phyloP scores from a whole-genome alignment of 2,888 invertebrate genomes.

The Ischnura elegans region DNA sequence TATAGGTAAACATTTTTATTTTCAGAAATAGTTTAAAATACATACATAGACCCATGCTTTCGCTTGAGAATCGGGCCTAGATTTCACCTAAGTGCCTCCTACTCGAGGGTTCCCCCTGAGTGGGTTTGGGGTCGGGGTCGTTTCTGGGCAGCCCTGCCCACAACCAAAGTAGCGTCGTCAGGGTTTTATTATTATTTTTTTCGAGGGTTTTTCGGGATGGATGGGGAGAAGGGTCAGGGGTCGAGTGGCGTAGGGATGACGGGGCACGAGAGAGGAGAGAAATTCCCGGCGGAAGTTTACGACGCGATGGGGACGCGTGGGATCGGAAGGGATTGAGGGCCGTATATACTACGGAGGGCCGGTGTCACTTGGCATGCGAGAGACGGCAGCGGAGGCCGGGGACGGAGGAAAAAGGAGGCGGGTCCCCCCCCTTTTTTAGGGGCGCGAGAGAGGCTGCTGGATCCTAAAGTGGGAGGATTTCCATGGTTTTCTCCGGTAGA shows the following conservation, averaged over 20 bases:
- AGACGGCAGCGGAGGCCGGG: background rate
- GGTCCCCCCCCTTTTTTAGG: too few species aligned
- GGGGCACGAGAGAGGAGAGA: background rate
- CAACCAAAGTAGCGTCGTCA: too few species aligned
- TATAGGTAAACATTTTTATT: too few species aligned
- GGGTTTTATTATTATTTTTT: too few species aligned
- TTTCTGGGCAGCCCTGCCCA: background rate
- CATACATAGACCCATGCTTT: too few species aligned
- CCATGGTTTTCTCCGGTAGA: background rate
- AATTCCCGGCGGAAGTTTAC: background rate
- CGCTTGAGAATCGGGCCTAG: too few species aligned
- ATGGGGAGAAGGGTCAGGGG: too few species aligned
- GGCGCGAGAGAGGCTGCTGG: background rate
- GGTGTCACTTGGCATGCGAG: background rate
- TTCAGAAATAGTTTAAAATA: too few species aligned
- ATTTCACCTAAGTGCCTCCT: background rate
- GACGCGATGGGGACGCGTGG: background rate
- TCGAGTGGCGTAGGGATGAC: background rate
- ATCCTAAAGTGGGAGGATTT: too few species aligned
- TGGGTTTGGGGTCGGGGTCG: background rate
- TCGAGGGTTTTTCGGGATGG: too few species aligned
- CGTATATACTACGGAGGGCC: too few species aligned
- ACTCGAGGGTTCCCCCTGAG: background rate
- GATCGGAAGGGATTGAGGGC: constrained; percentile 9
- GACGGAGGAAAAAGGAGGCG: background rate